Evolutionary conservation across 2,113 vertebrate genomes (phyloP).

Genomic region (Xiphias gladius): DNA sequence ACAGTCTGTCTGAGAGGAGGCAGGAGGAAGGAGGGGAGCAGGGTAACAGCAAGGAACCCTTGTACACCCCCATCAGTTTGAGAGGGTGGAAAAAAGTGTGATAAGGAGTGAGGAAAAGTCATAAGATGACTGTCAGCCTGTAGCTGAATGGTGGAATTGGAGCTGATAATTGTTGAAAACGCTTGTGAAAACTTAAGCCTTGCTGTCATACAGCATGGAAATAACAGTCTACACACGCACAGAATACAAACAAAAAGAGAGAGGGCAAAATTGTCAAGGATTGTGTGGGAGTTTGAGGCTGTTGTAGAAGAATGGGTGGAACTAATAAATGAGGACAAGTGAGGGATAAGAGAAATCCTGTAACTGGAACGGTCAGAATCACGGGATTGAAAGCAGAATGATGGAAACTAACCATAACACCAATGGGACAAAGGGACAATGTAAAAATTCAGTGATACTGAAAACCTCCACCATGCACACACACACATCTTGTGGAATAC

Average conservation of each 20-base stretch:
- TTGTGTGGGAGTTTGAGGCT: not conserved
- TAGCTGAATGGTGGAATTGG: constrained; percentile 26
- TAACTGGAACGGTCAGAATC: constrained; percentile 47
- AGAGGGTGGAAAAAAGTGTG: not conserved
- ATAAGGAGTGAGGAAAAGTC: constrained; percentile 24
- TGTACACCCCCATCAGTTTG: constrained; percentile 15
- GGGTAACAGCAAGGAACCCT: not conserved
- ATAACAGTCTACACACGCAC: constrained; percentile 16
- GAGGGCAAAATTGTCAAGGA: constrained; percentile 10
- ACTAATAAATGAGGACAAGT: constrained; percentile 35
- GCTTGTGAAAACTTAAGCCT: constrained; percentile 50
- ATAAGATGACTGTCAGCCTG: constrained; percentile 38
- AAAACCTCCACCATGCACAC: constrained; percentile 18
- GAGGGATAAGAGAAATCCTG: constrained; percentile 49
- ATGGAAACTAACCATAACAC: constrained; percentile 38
- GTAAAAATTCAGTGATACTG: not conserved
- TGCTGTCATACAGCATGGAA: constrained; percentile 22
- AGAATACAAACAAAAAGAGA: constrained; percentile 4
- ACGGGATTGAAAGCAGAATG: constrained; percentile 29
- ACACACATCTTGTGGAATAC: constrained; percentile 27
- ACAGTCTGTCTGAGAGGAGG: constrained; percentile 36
- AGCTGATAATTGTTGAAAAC: constrained; percentile 41
- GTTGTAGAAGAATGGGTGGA: constrained; percentile 18
- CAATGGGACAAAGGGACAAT: constrained; percentile 15
- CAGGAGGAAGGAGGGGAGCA: not conserved